A percentile compares a stretch with the other conserved stretches of the same genome.
phyloP scores from a whole-genome alignment of 2,888 invertebrate species.

The Cerastis rubricosa region DNA sequence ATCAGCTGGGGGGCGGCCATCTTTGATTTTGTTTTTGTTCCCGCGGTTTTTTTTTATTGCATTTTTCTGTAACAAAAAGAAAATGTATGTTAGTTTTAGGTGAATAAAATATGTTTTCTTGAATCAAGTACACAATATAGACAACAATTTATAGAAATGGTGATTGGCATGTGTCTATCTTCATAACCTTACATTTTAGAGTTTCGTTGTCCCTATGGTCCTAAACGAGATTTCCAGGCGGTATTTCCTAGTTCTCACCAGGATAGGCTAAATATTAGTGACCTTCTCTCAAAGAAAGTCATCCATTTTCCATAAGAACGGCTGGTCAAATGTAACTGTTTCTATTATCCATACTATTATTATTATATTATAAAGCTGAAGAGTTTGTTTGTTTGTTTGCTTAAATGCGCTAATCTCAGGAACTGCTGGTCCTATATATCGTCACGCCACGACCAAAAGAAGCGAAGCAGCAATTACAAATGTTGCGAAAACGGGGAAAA shows the following conservation, averaged over 20 bases:
- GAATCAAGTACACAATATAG: not conserved
- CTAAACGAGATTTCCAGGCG: not conserved
- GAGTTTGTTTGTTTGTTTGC: too few species aligned
- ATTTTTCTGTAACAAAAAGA: conserved; percentile 66
- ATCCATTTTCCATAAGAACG: not conserved
- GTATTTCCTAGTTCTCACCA: not conserved
- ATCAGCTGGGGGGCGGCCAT: conserved; percentile 56
- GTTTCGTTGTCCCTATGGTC: not conserved
- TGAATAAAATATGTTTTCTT: not conserved
- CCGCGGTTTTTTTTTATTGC: conserved; percentile 32
- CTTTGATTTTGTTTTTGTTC: conserved; percentile 32
- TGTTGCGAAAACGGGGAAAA: too few species aligned
- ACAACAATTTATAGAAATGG: too few species aligned
- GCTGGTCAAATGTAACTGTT: too few species aligned
- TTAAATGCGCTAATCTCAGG: too few species aligned
- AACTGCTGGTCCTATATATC: too few species aligned
- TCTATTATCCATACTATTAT: too few species aligned
- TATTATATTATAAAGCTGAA: too few species aligned
- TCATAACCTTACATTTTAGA: too few species aligned
- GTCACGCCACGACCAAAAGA: too few species aligned
- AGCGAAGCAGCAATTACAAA: too few species aligned
- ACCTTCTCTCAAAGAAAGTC: not conserved
- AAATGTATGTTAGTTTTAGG: conserved; percentile 9
- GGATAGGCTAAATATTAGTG: not conserved
- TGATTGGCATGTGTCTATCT: too few species aligned